These are phyloP conservation scores for Xerus inauris DNA, from an alignment of 2,113 vertebrate genomes.

Conservation along the genomic window DNA sequence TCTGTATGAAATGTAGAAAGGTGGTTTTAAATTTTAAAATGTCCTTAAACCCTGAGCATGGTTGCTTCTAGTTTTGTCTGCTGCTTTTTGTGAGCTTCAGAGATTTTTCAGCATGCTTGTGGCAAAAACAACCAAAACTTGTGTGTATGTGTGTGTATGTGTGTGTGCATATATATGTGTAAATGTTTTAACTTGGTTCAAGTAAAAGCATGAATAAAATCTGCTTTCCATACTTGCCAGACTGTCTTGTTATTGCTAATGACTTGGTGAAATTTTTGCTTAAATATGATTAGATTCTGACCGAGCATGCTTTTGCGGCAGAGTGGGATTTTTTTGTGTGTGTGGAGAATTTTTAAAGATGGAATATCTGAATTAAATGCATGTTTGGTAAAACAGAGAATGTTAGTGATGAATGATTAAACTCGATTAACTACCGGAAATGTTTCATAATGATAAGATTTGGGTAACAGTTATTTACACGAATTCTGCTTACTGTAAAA, in stretches of 20 bases:
- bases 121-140: conserved; percentile 66
- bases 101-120: conserved; percentile 83
- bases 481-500: conserved; percentile 74
- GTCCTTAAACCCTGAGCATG: conserved; percentile 85
- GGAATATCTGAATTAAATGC: conserved; percentile 85
- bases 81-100: conserved; percentile 82
- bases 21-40: conserved; percentile 80
- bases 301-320: conserved; percentile 85
- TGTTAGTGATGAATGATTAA: conserved; percentile 78
- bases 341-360: conserved; percentile 80
- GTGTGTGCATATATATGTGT: background rate
- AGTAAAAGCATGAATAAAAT: conserved; percentile 88
- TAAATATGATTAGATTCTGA: conserved; percentile 84
- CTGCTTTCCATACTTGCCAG: conserved; percentile 85
- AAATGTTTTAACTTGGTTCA: conserved; percentile 72
- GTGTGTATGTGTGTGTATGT: conserved; percentile 6
- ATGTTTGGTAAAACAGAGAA: conserved; percentile 81
- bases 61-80: conserved; percentile 83
- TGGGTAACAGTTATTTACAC: conserved; percentile 63
- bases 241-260: conserved; percentile 83
- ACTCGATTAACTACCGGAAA: conserved; percentile 76
- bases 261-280: conserved; percentile 83
- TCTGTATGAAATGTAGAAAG: conserved; percentile 79
- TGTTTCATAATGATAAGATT: conserved; percentile 77
- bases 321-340: conserved; percentile 66